Conservation (phyloP, 2,113 vertebrate species). For the Potamarius usumacintae region DNA sequence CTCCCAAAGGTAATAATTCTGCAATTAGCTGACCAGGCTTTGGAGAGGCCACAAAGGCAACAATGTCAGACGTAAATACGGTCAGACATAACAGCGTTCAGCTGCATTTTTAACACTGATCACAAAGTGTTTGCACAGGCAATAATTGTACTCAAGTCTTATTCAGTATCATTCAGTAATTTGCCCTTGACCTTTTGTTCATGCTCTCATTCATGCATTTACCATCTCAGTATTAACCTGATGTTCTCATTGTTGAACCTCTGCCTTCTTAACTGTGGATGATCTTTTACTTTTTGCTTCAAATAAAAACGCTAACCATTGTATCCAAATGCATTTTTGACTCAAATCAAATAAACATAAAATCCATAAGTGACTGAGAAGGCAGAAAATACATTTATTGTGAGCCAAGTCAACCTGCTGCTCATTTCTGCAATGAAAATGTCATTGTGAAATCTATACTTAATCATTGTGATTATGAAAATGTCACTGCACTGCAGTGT, state of each 20-base stretch:
- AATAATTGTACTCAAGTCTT: not conserved
- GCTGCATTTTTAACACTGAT: not conserved
- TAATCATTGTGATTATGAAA: conserved; percentile 2
- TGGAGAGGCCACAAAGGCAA: not conserved
- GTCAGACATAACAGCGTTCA: not conserved
- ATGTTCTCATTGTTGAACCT: not conserved
- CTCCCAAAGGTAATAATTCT: not conserved
- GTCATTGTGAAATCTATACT: not conserved
- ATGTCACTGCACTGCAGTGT: not conserved
- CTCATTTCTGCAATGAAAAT: not conserved
- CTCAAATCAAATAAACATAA: not conserved
- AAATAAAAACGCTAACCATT: not conserved
- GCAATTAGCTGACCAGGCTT: not conserved
- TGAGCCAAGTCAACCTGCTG: not conserved
- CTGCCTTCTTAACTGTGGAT: not conserved
- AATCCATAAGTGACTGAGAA: not conserved
- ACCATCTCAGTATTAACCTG: not conserved
- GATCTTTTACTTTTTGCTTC: not conserved
- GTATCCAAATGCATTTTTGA: not conserved
- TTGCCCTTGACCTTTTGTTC: not conserved
- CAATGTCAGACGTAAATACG: too few species aligned
- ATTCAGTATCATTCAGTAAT: not conserved
- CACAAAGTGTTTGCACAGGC: not conserved
- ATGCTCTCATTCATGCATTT: not conserved
- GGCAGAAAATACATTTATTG: not conserved